Conservation (phyloP, 2,888 invertebrate genomes). For the Esperia sulphurella region DNA sequence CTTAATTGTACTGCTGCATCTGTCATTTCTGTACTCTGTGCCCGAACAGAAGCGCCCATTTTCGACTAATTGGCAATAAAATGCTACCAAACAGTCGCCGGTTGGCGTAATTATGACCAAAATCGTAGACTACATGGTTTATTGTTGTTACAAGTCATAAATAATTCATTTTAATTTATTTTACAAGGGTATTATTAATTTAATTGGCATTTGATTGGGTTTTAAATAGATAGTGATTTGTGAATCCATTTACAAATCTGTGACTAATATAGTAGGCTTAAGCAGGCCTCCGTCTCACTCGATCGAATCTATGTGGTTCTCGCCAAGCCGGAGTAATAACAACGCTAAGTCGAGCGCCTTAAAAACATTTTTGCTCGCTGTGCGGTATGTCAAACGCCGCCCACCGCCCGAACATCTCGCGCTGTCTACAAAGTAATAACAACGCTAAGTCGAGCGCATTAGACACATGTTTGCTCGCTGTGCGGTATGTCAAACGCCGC, state of each 20-base stretch:
- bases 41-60: slow-evolving; percentile 23
- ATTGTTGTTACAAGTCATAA: slow-evolving; percentile 8
- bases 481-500: too few species aligned
- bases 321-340: too few species aligned
- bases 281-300: too few species aligned
- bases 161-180: slow-evolving; percentile 25
- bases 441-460: too few species aligned
- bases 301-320: too few species aligned
- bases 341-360: too few species aligned
- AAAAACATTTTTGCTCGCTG: too few species aligned
- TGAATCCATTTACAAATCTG: background rate
- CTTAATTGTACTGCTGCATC: background rate
- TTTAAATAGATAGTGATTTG: slow-evolving; percentile 4
- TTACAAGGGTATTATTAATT: slow-evolving; percentile 10
- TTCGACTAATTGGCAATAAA: slow-evolving; percentile 32
- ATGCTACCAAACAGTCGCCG: slow-evolving; percentile 16
- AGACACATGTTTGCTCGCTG: too few species aligned
- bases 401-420: too few species aligned
- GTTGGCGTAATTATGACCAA: slow-evolving; percentile 20
- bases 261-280: too few species aligned
- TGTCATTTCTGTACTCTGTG: slow-evolving; percentile 13
- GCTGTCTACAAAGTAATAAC: too few species aligned
- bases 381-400: too few species aligned
- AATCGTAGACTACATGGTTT: slow-evolving; percentile 14
- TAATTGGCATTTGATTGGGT: slow-evolving; percentile 3